Evolutionary conservation across 1,140 invertebrate genomes (phyloP).

Genomic region (Heliconius nattereri): DNA sequence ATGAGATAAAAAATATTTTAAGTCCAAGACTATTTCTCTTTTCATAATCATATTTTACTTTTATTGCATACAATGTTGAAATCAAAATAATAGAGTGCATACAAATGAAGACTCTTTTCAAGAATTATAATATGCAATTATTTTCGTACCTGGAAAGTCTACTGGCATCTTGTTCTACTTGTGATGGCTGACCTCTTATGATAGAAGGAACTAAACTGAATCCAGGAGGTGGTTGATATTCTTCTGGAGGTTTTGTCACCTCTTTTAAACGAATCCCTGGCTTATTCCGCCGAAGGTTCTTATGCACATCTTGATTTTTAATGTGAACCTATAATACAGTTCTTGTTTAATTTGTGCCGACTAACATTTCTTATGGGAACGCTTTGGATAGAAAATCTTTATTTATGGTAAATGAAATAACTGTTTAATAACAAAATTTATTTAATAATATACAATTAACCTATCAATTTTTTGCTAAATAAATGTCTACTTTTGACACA

Average conservation of each 20-base stretch:
- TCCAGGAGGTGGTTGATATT: slow-evolving; percentile 83
- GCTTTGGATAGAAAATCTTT: no score
- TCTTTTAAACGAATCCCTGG: slow-evolving; percentile 81
- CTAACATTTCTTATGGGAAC: no score
- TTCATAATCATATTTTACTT: no score
- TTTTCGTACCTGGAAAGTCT: slow-evolving; percentile 42
- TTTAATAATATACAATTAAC: no score
- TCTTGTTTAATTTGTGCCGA: not conserved
- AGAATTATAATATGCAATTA: not conserved
- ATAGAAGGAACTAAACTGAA: slow-evolving; percentile 83
- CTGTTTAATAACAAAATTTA: not conserved
- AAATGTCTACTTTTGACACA: no score
- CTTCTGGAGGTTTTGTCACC: slow-evolving; percentile 80
- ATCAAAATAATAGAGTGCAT: not conserved
- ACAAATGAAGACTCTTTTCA: no score
- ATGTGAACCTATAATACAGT: slow-evolving; percentile 82
- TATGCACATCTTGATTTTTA: slow-evolving; percentile 86
- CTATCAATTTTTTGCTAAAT: no score
- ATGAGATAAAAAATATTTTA: slow-evolving; percentile 28
- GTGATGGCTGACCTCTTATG: slow-evolving; percentile 67
- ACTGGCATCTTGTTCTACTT: slow-evolving; percentile 68
- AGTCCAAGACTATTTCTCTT: not conserved
- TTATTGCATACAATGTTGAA: no score
- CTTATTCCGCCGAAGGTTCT: slow-evolving; percentile 85
- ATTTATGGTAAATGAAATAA: not conserved